phyloP scores from a whole-genome alignment of 2,888 invertebrate species.

The Drosophila borealis region DNA sequence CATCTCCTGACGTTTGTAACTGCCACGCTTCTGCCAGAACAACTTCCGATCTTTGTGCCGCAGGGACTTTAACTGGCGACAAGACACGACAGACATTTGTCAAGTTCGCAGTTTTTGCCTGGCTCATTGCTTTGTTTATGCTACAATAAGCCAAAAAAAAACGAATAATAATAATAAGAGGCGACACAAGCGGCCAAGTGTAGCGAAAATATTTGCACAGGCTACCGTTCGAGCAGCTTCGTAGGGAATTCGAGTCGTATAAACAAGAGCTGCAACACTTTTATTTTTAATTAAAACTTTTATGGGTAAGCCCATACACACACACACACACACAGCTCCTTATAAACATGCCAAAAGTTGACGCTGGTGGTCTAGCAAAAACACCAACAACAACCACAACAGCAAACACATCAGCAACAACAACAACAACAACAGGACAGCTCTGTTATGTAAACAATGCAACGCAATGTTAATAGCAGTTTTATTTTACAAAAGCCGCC shows the following conservation, averaged over 20 bases:
- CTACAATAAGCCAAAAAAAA: constrained; percentile 21
- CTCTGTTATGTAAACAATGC: constrained; percentile 55
- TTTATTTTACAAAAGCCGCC: constrained; percentile 39
- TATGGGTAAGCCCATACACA: constrained; percentile 38
- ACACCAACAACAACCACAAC: constrained; percentile 26
- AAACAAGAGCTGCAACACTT: constrained; percentile 59
- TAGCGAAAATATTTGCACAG: constrained; percentile 65
- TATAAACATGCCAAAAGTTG: constrained; percentile 35
- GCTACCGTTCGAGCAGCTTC: constrained; percentile 60
- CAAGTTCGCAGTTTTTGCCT: constrained; percentile 40
- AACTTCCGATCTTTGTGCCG: constrained; percentile 37
- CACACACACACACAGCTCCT: constrained; percentile 17
- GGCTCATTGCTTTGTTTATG: constrained; percentile 51
- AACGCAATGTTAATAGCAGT: constrained; percentile 58
- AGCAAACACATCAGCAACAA: constrained; percentile 22
- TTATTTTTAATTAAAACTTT: constrained; percentile 72
- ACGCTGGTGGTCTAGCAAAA: constrained; percentile 58
- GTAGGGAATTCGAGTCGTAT: constrained; percentile 46
- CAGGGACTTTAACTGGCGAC: neutral
- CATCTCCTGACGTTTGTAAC: neutral
- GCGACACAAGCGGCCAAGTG: constrained; percentile 25
- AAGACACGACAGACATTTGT: constrained; percentile 20
- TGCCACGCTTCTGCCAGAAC: constrained; percentile 35
- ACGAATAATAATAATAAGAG: neutral
- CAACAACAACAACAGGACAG: constrained; percentile 21